Evolutionary conservation across 2,797 vertebrate genomes (phyloP), one percentile per base, ranked within the genome.

Genomic region (Uromys caudimaculatus): DNA sequence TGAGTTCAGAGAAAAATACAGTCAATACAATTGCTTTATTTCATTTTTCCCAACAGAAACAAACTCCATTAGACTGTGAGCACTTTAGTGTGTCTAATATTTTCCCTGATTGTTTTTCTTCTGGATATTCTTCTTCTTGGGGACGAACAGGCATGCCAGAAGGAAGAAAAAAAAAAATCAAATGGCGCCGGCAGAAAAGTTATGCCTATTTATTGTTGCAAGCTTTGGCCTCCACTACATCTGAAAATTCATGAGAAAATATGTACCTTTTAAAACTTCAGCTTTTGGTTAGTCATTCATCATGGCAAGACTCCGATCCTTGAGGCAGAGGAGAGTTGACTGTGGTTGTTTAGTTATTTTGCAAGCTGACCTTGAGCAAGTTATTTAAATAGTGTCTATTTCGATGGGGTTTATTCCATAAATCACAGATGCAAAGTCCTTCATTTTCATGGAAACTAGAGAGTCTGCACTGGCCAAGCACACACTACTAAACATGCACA

Each of bases 181-280:
- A 90, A 89, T 79, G 41, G 75, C 60, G 60, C 94, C 56, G 41
- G 54, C 52, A 87, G 90, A 78, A 93, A 81, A 95, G n/a, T 73
- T 77, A 44, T 60, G 21, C 88, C 92, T 87, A 3, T 94, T 93
- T 81, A 69, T 87, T 87, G 94, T 81, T 67, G 69, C 35, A 79
- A 77, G 44, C 64, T 58, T 91, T 77, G 79, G 64, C 89, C 83
- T 97, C 83, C 24, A 38, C 9, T 6, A 50, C 89, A 77, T 67
- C 92, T 96, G 84, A 95, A 97, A 97, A 95, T 97, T 95, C 90
- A 97, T 96, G 90, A 97, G 96, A 88, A 97, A 93, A 95, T 76
- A 38, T 17, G 76, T 76, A 29, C 83, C 92, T 96, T 94, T 96
- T 92, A 95, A 97, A 97, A 96, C 95, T 96, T 95, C 89, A 89